Conservation (phyloP, 2,113 vertebrate genomes). For the Poecile atricapillus region DNA sequence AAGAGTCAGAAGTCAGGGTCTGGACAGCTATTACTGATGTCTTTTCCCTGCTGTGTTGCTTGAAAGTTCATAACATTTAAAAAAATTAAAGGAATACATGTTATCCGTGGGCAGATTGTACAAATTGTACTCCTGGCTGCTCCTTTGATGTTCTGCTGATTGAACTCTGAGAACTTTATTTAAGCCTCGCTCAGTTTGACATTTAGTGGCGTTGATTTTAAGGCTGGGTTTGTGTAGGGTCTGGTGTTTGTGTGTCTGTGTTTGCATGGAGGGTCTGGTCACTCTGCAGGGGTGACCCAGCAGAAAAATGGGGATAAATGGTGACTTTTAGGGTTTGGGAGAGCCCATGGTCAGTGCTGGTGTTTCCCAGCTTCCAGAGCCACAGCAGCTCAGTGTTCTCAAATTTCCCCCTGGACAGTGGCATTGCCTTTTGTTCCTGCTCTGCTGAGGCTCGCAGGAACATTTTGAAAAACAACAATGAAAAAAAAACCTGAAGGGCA, state of each 20-base stretch:
- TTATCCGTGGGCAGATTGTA: neutral
- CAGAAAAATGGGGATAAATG: neutral
- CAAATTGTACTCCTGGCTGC: neutral
- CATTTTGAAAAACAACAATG: neutral
- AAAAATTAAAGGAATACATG: neutral
- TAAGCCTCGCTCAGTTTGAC: neutral
- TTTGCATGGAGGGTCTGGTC: fast-evolving
- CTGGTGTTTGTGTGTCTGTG: neutral
- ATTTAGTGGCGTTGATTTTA: neutral
- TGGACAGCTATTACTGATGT: neutral
- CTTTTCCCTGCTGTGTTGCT: neutral
- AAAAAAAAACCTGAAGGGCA: neutral
- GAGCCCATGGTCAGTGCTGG: neutral
- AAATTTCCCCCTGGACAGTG: fast-evolving
- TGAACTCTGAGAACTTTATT: neutral
- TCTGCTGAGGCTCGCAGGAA: neutral
- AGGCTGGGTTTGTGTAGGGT: neutral
- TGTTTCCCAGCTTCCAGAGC: neutral
- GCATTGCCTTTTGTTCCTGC: neutral
- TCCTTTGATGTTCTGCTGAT: neutral
- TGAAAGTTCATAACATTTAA: slow-evolving; percentile 13
- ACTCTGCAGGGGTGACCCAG: neutral
- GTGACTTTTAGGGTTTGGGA: neutral
- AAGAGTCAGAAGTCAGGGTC: neutral
- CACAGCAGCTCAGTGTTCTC: neutral